A percentile compares a stretch with the other conserved stretches of the same genome.
Evolutionary conservation across 2,888 invertebrate genomes (phyloP).

Genomic region (Agrenia bidenticulata): DNA sequence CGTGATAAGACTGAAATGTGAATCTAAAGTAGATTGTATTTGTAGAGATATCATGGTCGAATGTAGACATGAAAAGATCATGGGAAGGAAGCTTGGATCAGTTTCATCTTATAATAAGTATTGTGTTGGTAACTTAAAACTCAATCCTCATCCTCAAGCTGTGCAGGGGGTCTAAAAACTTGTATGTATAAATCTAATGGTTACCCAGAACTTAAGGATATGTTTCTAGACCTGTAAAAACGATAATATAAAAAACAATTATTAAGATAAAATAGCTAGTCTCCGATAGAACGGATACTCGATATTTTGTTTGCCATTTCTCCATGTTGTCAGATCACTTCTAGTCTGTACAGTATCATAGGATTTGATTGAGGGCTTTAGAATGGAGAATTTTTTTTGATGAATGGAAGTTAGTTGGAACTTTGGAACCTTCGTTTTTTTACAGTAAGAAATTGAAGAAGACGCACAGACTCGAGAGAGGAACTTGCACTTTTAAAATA

Average conservation of each 20-base stretch:
- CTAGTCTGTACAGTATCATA: no score
- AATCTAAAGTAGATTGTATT: not conserved
- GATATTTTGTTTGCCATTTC: no score
- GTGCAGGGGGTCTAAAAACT: not conserved
- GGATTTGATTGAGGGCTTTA: no score
- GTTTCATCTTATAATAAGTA: not conserved
- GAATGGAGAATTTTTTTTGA: not conserved
- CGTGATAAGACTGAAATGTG: not conserved
- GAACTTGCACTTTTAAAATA: constrained; percentile 34
- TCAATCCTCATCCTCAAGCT: not conserved
- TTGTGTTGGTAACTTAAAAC: not conserved
- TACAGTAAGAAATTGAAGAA: constrained; percentile 1
- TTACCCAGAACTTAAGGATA: no score
- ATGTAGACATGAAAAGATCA: not conserved
- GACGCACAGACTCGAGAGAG: constrained; percentile 9
- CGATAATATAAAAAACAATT: no score
- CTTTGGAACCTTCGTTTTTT: no score
- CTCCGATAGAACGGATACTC: no score
- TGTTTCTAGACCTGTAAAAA: no score
- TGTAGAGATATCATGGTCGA: not conserved
- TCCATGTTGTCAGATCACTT: no score
- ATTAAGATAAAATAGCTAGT: no score
- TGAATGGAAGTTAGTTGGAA: not conserved
- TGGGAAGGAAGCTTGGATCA: constrained; percentile 4
- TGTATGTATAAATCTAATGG: no score